phyloP scores from a whole-genome alignment of 2,113 vertebrate genomes.

The Triplophysa dalaica region DNA sequence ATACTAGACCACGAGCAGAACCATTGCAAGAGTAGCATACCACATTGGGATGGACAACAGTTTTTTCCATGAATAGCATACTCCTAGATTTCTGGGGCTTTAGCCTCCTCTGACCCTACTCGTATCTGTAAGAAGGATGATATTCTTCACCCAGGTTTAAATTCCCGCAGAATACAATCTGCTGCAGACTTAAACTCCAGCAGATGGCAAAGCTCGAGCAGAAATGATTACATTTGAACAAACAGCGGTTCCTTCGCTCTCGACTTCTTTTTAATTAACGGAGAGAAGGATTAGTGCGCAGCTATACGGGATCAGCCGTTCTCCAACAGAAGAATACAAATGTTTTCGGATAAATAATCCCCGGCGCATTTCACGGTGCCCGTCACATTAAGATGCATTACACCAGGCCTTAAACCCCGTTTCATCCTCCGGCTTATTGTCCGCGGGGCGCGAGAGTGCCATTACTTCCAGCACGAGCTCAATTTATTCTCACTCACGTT shows the following conservation, averaged over 20 bases:
- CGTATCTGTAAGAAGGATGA: constrained; percentile 59
- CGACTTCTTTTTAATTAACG: constrained; percentile 85
- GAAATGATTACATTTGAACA: constrained; percentile 88
- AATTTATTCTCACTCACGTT: constrained; percentile 21
- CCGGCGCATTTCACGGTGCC: constrained; percentile 67
- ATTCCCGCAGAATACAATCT: constrained; percentile 80
- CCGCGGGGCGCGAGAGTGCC: constrained; percentile 50
- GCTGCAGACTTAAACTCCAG: constrained; percentile 86
- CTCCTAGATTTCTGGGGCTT: neutral
- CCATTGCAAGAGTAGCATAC: too few relatives aligned
- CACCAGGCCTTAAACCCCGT: constrained; percentile 69
- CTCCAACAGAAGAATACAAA: constrained; percentile 81
- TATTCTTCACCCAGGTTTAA: constrained; percentile 73
- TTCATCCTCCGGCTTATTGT: constrained; percentile 54
- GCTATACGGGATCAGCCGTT: constrained; percentile 85
- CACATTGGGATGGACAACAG: neutral
- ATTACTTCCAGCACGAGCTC: constrained; percentile 54
- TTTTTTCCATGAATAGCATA: neutral
- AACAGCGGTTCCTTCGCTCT: constrained; percentile 84
- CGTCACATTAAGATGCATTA: constrained; percentile 76
- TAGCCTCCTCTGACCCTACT: constrained; percentile 43
- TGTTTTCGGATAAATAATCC: constrained; percentile 80
- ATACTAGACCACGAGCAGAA: too few relatives aligned
- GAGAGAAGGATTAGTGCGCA: constrained; percentile 84
- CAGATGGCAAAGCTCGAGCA: constrained; percentile 93